Evolutionary conservation across 2,113 vertebrate species (phyloP).

Genomic region (Ariopsis seemanni): DNA sequence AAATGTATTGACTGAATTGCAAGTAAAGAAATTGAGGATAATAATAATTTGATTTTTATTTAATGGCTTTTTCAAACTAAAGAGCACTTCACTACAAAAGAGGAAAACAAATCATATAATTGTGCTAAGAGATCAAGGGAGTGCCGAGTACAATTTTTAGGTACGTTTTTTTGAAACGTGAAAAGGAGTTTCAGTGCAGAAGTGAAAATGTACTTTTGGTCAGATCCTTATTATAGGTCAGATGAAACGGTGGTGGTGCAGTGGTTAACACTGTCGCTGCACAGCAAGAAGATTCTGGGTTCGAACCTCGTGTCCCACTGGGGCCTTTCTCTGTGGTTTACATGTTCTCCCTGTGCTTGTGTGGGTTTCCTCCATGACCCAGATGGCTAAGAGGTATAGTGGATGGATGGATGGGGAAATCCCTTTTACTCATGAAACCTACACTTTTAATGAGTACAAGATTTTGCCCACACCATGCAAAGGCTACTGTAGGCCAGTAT

Average conservation of each 20-base stretch:
- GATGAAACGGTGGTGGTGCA: not conserved
- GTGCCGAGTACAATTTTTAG: not conserved
- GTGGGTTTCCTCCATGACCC: too few relatives aligned
- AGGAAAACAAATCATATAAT: not conserved
- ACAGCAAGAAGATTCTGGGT: too few relatives aligned
- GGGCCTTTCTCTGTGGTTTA: too few relatives aligned
- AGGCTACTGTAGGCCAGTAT: not conserved
- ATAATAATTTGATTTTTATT: not conserved
- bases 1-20: not conserved
- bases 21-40: not conserved
- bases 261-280: too few relatives aligned
- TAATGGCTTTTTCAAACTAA: not conserved
- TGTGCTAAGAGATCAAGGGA: not conserved
- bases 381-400: too few relatives aligned
- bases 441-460: not conserved
- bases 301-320: too few relatives aligned
- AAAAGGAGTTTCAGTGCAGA: not conserved
- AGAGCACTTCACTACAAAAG: not conserved
- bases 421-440: not conserved
- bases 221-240: not conserved
- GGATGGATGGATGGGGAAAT: not conserved
- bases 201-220: not conserved
- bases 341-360: too few relatives aligned
- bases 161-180: not conserved
- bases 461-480: not conserved